These are phyloP conservation scores for Peromyscus polionotus DNA, from an alignment of 2,113 vertebrate species.

Conservation along the genomic window DNA sequence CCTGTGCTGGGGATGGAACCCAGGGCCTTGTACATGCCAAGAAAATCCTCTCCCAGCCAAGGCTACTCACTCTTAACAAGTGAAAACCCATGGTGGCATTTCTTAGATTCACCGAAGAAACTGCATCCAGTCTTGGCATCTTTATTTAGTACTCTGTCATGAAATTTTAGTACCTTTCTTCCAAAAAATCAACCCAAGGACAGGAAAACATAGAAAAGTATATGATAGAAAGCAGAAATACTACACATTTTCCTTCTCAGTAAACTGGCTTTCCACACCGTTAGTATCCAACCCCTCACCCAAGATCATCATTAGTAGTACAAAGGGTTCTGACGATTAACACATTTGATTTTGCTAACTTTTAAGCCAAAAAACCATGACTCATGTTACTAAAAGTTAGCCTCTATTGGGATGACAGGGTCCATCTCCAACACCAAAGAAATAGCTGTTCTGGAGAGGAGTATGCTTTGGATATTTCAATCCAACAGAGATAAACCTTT, in stretches of 20 bases:
- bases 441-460: conserved; percentile 22
- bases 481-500: conserved; percentile 49
- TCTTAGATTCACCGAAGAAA: conserved; percentile 37
- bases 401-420: not conserved
- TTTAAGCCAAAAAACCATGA: conserved; percentile 36
- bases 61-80: not conserved
- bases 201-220: not conserved
- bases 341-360: conserved; percentile 28
- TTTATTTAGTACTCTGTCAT: not conserved
- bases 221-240: not conserved
- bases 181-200: not conserved
- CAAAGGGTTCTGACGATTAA: conserved; percentile 3
- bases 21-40: not conserved
- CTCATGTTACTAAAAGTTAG: conserved; percentile 28
- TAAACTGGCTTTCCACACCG: not conserved
- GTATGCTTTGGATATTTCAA: not conserved
- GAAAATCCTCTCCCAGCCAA: not conserved
- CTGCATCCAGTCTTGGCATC: not conserved
- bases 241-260: not conserved
- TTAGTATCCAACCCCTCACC: not conserved
- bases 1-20: not conserved
- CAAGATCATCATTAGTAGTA: not conserved
- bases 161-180: conserved; percentile 47
- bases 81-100: conserved; percentile 35
- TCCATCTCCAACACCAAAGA: conserved; percentile 48